These are phyloP conservation scores for Bubalus kerabau DNA, from an alignment of 2,113 vertebrate genomes.

Conservation along the genomic window DNA sequence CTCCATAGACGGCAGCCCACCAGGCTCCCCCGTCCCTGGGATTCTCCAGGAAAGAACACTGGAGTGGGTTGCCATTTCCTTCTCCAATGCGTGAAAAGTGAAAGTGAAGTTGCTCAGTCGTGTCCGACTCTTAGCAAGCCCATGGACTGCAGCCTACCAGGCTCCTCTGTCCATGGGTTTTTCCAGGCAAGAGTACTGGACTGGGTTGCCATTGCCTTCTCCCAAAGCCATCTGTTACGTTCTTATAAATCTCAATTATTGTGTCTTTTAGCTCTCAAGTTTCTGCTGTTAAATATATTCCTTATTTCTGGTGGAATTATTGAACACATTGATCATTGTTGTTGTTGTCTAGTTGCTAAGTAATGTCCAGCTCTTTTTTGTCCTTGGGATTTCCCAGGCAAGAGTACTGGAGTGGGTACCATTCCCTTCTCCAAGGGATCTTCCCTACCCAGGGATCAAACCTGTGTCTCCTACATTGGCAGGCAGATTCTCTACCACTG, in stretches of 20 bases:
- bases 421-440: background rate
- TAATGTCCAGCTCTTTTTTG: background rate
- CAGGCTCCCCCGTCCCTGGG: too few species aligned
- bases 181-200: background rate
- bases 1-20: too few species aligned
- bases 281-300: background rate
- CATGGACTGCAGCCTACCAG: too few species aligned
- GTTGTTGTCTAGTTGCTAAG: background rate
- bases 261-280: background rate
- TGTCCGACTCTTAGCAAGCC: too few species aligned
- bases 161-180: too few species aligned
- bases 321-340: background rate
- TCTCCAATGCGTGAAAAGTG: too few species aligned
- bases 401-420: background rate
- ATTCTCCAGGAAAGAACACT: too few species aligned
- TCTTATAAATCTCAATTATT: background rate
- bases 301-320: background rate
- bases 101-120: too few species aligned
- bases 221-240: background rate
- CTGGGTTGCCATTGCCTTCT: background rate
- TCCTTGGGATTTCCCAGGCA: background rate
- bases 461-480: background rate
- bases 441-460: background rate
- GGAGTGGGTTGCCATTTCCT: too few species aligned
- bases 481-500: too few species aligned